Evolutionary conservation across 2,888 invertebrate species (phyloP).

Genomic region (Amblyjoppa fuscipennis): DNA sequence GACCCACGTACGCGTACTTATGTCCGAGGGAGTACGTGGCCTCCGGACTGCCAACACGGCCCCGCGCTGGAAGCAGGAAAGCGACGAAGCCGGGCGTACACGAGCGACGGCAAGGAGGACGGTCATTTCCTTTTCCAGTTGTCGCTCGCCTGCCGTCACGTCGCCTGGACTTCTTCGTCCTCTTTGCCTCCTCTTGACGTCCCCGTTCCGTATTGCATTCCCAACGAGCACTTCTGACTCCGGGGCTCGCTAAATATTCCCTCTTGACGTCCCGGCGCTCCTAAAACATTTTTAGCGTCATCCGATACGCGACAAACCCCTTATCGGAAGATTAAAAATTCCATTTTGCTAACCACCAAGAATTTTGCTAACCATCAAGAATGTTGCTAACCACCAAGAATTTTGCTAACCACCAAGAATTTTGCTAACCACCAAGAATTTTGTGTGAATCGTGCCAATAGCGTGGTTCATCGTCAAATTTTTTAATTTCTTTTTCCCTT

Average conservation of each 20-base stretch:
- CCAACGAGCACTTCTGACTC: slow-evolving; percentile 38
- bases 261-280: slow-evolving; percentile 20
- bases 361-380: not conserved
- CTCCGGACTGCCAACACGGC: slow-evolving; percentile 29
- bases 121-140: slow-evolving; percentile 62
- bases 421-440: too few species aligned
- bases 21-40: slow-evolving; percentile 53
- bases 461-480: not conserved
- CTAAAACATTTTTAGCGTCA: slow-evolving; percentile 25
- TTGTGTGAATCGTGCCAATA: not conserved
- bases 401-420: not conserved
- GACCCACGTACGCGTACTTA: slow-evolving; percentile 65
- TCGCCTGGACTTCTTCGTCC: slow-evolving; percentile 54
- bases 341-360: not conserved
- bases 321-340: not conserved
- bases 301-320: not conserved
- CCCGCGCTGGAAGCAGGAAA: slow-evolving; percentile 46
- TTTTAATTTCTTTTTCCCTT: too few species aligned
- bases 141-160: slow-evolving; percentile 68
- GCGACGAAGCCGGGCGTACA: slow-evolving; percentile 44
- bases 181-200: slow-evolving; percentile 51
- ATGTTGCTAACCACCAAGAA: not conserved
- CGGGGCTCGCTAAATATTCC: slow-evolving; percentile 47
- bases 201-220: slow-evolving; percentile 53
- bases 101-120: slow-evolving; percentile 39